A percentile compares a stretch with the other conserved stretches of the same genome.
Conservation (phyloP, 2,113 vertebrate genomes). For the Peromyscus maniculatus region DNA sequence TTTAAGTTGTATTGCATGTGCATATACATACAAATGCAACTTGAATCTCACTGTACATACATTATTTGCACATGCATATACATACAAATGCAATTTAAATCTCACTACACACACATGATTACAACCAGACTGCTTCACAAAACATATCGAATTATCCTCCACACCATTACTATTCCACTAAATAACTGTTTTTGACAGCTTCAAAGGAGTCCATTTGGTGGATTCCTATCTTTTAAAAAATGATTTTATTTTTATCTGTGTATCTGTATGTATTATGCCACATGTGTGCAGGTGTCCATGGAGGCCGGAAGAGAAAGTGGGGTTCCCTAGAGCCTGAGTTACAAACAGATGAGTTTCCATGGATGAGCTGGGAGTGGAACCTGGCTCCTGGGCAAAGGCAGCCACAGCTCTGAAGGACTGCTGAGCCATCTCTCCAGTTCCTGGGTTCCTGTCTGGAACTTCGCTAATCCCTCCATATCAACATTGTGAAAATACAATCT, state of each 20-base stretch:
- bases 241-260: background rate
- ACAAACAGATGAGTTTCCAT: background rate
- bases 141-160: background rate
- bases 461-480: background rate
- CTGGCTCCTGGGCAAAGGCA: background rate
- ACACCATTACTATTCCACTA: background rate
- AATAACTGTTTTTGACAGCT: background rate
- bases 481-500: conserved; percentile 22
- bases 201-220: background rate
- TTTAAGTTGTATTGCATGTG: background rate
- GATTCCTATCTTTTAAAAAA: background rate
- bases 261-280: background rate
- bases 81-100: conserved; percentile 20
- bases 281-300: background rate
- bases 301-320: background rate
- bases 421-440: background rate
- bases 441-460: background rate
- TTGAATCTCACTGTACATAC: too few relatives aligned
- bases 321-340: too few relatives aligned
- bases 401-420: background rate
- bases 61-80: background rate
- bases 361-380: background rate
- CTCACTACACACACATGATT: background rate
- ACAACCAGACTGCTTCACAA: background rate
- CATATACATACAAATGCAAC: background rate